Evolutionary conservation across 2,797 vertebrate species (phyloP).

Genomic region (Enteromius paludinosus): DNA sequence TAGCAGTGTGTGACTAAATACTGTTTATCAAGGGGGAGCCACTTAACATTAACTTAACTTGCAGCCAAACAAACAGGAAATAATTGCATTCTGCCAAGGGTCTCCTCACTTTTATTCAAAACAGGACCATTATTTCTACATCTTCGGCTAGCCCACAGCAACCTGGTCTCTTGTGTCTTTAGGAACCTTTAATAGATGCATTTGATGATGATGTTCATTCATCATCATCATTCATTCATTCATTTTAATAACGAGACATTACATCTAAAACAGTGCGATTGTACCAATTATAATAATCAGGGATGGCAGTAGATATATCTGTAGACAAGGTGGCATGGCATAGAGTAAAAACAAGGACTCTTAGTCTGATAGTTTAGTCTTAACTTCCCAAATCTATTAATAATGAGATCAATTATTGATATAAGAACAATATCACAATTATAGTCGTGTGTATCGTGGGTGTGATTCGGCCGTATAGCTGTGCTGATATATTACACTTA

Average conservation of each 20-base stretch:
- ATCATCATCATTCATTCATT: too few relatives aligned
- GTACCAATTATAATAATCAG: background rate
- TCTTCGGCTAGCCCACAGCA: conserved; percentile 23
- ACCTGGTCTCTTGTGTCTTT: conserved; percentile 15
- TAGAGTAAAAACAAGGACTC: background rate
- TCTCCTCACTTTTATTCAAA: conserved; percentile 35
- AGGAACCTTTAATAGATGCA: background rate
- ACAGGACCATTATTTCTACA: conserved; percentile 13
- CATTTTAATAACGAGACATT: background rate
- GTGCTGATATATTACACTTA: background rate
- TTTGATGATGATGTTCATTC: too few relatives aligned
- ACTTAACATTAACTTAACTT: conserved; percentile 6
- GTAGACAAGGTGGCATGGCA: background rate
- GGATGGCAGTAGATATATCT: background rate
- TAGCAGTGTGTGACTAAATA: conserved; percentile 41
- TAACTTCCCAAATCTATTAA: background rate
- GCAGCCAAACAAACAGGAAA: conserved; percentile 29
- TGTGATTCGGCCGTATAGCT: background rate
- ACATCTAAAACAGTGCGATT: background rate
- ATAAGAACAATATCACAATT: background rate
- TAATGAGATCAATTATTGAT: background rate
- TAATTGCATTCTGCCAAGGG: conserved; percentile 35
- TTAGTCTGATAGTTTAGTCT: background rate
- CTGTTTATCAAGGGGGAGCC: conserved; percentile 22
- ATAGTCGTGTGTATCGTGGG: background rate